Evolutionary conservation across 1,140 invertebrate genomes (phyloP).

Genomic region (Zeugodacus cucurbitae): DNA sequence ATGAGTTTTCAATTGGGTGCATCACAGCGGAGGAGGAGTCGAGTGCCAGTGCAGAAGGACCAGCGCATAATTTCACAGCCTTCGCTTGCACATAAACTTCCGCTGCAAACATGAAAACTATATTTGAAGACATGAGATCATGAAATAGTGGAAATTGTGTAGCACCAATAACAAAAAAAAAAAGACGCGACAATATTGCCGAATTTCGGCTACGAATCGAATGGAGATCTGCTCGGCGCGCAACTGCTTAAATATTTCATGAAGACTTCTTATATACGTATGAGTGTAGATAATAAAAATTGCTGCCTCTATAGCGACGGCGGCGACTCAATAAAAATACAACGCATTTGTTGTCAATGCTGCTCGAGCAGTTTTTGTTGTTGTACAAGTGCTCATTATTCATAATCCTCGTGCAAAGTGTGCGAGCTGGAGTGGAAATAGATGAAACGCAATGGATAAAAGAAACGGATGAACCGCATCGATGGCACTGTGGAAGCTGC

Average conservation of each 20-base stretch:
- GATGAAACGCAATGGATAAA: background rate
- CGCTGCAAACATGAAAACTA: background rate
- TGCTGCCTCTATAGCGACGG: no score
- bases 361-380: background rate
- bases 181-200: background rate
- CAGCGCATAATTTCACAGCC: background rate
- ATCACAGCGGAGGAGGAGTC: background rate
- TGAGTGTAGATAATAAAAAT: background rate
- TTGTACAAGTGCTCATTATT: conserved; percentile 41
- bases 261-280: background rate
- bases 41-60: background rate
- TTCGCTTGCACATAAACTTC: conserved; percentile 1
- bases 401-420: conserved; percentile 26
- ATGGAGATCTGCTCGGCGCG: background rate
- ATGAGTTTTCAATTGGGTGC: conserved; percentile 56
- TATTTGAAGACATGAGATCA: background rate
- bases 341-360: background rate
- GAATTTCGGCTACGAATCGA: background rate
- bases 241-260: background rate
- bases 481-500: background rate
- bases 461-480: background rate
- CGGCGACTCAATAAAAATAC: conserved; percentile 19
- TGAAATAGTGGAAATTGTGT: background rate
- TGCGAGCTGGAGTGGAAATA: conserved; percentile 1
- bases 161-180: background rate